Conservation (phyloP, 2,113 vertebrate species). For the Solenodon paradoxus region DNA sequence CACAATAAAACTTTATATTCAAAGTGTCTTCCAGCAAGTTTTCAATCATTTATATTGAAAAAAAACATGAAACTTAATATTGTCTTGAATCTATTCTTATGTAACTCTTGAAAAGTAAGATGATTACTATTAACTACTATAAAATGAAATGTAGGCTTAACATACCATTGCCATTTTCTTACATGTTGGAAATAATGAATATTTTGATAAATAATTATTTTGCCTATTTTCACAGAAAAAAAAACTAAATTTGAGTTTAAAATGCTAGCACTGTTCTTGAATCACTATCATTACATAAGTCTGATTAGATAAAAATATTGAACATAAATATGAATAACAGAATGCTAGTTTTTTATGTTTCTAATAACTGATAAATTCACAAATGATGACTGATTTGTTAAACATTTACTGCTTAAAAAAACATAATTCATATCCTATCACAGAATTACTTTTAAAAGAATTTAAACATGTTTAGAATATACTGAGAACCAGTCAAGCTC, state of each 20-base stretch:
- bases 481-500: background rate
- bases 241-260: constrained; percentile 15
- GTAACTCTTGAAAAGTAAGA: background rate
- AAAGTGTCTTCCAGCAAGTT: background rate
- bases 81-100: background rate
- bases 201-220: constrained; percentile 5
- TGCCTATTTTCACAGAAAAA: background rate
- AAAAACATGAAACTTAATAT: background rate
- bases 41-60: background rate
- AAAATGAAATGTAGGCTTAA: constrained; percentile 5
- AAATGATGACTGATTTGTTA: background rate
- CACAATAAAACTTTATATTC: constrained; percentile 26
- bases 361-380: background rate
- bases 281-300: background rate
- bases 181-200: background rate
- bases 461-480: constrained; percentile 22
- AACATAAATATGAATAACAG: background rate
- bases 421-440: background rate
- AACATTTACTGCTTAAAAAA: background rate
- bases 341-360: background rate
- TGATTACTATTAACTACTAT: background rate
- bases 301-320: constrained; percentile 5
- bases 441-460: background rate
- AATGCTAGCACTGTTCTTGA: background rate
- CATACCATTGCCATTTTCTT: background rate